phyloP scores from a whole-genome alignment of 2,797 vertebrate species.

The Sus cebifrons region DNA sequence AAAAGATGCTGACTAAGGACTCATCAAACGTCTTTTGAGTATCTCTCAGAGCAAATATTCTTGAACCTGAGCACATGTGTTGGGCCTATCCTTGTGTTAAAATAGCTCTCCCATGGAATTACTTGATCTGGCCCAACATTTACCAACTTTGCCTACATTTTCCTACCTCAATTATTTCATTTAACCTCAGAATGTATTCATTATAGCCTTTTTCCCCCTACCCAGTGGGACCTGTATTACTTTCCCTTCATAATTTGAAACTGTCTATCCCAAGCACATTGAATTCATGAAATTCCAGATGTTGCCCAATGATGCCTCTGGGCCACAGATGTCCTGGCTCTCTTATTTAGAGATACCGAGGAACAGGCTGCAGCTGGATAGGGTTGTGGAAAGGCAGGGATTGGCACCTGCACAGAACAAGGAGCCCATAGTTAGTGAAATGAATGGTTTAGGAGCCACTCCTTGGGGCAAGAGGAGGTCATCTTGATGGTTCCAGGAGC shows the following conservation, averaged over 20 bases:
- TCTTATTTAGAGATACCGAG: slow-evolving; percentile 12
- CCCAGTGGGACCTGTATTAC: not conserved
- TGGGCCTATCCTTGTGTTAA: slow-evolving; percentile 4
- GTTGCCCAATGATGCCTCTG: not conserved
- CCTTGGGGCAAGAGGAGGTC: not conserved
- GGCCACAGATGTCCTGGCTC: not conserved
- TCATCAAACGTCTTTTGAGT: slow-evolving; percentile 26
- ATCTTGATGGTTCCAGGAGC: not conserved
- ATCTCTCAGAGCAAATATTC: slow-evolving; percentile 18
- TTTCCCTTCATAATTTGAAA: slow-evolving; percentile 55
- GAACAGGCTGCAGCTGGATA: not conserved
- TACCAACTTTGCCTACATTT: slow-evolving; percentile 50
- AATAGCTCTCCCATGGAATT: slow-evolving; percentile 29
- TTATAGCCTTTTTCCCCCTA: not conserved
- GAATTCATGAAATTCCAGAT: slow-evolving; percentile 56
- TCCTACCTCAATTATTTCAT: slow-evolving; percentile 12
- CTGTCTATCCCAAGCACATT: slow-evolving; percentile 27
- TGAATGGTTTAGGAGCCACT: not conserved
- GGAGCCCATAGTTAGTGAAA: slow-evolving; percentile 9
- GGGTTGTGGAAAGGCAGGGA: not conserved
- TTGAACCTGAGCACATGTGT: not conserved
- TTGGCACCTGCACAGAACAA: not conserved
- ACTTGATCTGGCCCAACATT: slow-evolving; percentile 61
- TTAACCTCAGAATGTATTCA: slow-evolving; percentile 17
- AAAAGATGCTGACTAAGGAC: not conserved